Percentiles rank a stretch among this genome's conserved stretches.
Conservation (phyloP, 1,140 invertebrate genomes). For the Tetraneura akinire region DNA sequence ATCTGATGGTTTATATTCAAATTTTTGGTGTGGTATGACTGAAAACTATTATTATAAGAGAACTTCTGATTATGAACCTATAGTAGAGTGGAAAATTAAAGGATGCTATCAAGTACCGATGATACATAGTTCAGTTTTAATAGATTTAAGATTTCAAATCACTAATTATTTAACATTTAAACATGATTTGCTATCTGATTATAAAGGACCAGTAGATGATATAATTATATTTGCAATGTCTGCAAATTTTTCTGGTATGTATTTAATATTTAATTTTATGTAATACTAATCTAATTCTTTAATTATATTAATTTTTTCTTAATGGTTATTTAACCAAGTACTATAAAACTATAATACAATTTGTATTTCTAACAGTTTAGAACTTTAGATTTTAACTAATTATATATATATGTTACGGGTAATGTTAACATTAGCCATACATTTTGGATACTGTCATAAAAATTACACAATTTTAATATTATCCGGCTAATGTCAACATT, state of each 20-base stretch:
- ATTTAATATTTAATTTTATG: conserved; percentile 55
- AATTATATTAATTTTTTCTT: too few relatives aligned
- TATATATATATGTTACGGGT: too few relatives aligned
- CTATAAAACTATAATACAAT: too few relatives aligned
- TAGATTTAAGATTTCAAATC: conserved; percentile 69
- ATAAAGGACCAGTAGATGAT: conserved; percentile 83
- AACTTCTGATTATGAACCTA: conserved; percentile 83
- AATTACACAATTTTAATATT: too few relatives aligned
- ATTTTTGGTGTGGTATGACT: conserved; percentile 95
- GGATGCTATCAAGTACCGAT: conserved; percentile 88
- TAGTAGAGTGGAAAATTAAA: conserved; percentile 70
- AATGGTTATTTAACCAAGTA: too few relatives aligned
- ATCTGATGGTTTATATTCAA: conserved; percentile 87
- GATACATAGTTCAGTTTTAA: conserved; percentile 86
- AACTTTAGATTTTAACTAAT: too few relatives aligned
- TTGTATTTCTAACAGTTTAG: too few relatives aligned
- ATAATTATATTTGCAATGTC: conserved; percentile 91
- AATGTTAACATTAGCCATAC: too few relatives aligned
- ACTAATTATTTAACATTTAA: conserved; percentile 78
- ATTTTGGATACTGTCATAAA: too few relatives aligned
- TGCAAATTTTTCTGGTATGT: conserved; percentile 71
- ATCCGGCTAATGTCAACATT: too few relatives aligned
- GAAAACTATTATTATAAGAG: conserved; percentile 84
- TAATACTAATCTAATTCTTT: background rate
- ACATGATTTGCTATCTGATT: conserved; percentile 65